phyloP scores from a whole-genome alignment of 2,888 invertebrate genomes.

The Athalia cordata region DNA sequence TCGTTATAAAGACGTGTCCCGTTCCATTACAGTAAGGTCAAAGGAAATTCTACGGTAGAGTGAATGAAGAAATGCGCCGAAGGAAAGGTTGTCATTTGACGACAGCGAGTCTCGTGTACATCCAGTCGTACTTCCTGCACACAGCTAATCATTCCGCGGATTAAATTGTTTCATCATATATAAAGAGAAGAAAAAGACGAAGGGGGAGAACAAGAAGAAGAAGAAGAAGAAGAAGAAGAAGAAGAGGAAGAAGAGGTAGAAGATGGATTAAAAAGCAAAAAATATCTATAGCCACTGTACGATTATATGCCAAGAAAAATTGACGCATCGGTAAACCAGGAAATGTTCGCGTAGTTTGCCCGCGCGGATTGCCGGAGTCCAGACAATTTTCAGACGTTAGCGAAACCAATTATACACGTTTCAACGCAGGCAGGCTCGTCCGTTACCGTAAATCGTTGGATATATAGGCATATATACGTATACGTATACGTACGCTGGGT shows the following conservation, averaged over 20 bases:
- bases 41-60: neutral
- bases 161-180: constrained; percentile 38
- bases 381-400: constrained; percentile 33
- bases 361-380: constrained; percentile 15
- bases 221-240: constrained; percentile 23
- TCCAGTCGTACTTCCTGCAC: constrained; percentile 13
- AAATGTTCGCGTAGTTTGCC: constrained; percentile 31
- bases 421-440: constrained; percentile 15
- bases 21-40: too few relatives aligned
- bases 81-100: constrained; percentile 34
- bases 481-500: neutral
- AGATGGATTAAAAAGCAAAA: too few relatives aligned
- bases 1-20: too few relatives aligned
- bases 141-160: constrained; percentile 13
- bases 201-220: constrained; percentile 22
- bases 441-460: constrained; percentile 33
- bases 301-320: constrained; percentile 13
- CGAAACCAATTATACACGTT: constrained; percentile 37
- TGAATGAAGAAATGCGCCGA: constrained; percentile 14
- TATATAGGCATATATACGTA: neutral
- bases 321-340: constrained; percentile 37
- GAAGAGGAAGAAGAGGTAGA: constrained; percentile 13
- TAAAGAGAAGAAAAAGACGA: constrained; percentile 35
- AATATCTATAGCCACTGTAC: neutral
- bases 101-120: constrained; percentile 27